Evolutionary conservation across 2,888 invertebrate genomes (phyloP).

Genomic region (Cephus spinipes): DNA sequence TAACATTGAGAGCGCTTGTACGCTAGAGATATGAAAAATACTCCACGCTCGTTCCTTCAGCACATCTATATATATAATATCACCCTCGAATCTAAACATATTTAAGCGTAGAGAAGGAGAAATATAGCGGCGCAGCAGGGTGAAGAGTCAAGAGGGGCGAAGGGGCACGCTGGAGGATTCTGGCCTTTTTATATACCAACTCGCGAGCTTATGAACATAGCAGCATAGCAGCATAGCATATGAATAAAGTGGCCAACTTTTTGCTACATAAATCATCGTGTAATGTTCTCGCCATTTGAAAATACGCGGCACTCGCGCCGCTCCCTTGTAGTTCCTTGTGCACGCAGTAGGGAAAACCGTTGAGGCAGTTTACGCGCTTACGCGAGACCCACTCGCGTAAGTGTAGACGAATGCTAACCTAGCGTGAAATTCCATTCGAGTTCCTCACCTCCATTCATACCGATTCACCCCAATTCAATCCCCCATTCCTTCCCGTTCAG

Average conservation of each 20-base stretch:
- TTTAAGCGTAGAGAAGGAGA: slow-evolving; percentile 43
- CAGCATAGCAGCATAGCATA: slow-evolving; percentile 38
- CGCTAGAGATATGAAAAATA: neutral
- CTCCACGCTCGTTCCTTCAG: neutral
- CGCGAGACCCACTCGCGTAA: neutral
- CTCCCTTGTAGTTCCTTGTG: slow-evolving; percentile 4
- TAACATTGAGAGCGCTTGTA: neutral
- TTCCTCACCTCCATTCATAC: neutral
- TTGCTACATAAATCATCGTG: slow-evolving; percentile 57
- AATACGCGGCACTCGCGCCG: neutral
- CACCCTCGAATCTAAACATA: slow-evolving; percentile 53
- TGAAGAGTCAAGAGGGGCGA: slow-evolving; percentile 13
- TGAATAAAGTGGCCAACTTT: slow-evolving; percentile 61
- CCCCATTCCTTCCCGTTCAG: neutral
- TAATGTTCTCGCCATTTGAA: slow-evolving; percentile 14
- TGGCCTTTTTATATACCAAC: slow-evolving; percentile 46
- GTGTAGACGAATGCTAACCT: neutral
- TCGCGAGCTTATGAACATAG: slow-evolving; percentile 51
- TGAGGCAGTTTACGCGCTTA: neutral
- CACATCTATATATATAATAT: slow-evolving; percentile 28
- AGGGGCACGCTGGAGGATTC: slow-evolving; percentile 2
- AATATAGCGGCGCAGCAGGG: slow-evolving; percentile 34
- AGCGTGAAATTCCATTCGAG: neutral
- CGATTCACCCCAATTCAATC: neutral
- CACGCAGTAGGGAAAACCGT: neutral